Conservation (phyloP, 2,888 invertebrate genomes). For the Rhagonycha fulva region DNA sequence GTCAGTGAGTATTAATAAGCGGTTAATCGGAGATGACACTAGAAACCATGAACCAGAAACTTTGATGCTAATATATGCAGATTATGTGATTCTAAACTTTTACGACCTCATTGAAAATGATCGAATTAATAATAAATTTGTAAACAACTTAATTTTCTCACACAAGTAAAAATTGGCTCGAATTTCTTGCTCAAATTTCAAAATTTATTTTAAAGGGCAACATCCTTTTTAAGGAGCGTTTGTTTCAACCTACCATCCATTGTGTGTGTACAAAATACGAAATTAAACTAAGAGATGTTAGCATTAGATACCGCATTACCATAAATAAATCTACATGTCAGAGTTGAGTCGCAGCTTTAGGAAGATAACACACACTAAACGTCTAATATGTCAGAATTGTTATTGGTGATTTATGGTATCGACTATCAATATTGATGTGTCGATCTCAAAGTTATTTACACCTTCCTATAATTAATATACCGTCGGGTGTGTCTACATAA, state of each 20-base stretch:
- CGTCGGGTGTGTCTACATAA: not conserved
- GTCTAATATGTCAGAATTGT: not conserved
- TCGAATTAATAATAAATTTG: not conserved
- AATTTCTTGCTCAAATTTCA: not conserved
- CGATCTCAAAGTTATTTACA: not conserved
- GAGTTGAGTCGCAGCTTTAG: not conserved
- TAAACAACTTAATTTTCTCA: not conserved
- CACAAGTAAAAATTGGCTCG: not conserved
- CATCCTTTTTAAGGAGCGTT: slow-evolving; percentile 19
- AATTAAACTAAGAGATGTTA: slow-evolving; percentile 18
- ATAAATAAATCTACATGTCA: slow-evolving; percentile 24
- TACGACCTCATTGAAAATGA: slow-evolving; percentile 21
- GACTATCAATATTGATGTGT: not conserved
- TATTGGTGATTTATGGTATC: not conserved
- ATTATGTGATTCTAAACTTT: slow-evolving; percentile 16
- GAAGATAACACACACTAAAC: not conserved
- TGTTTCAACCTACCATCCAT: slow-evolving; percentile 18
- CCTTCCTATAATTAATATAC: not conserved
- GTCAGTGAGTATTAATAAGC: slow-evolving; percentile 23
- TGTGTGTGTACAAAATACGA: slow-evolving; percentile 9
- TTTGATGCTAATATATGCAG: slow-evolving; percentile 27
- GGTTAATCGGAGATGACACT: slow-evolving; percentile 25
- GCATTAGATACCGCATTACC: slow-evolving; percentile 22
- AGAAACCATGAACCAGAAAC: slow-evolving; percentile 18
- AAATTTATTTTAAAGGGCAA: slow-evolving; percentile 10